Conservation (phyloP, 1,140 invertebrate species). For the Bombus breviceps region DNA sequence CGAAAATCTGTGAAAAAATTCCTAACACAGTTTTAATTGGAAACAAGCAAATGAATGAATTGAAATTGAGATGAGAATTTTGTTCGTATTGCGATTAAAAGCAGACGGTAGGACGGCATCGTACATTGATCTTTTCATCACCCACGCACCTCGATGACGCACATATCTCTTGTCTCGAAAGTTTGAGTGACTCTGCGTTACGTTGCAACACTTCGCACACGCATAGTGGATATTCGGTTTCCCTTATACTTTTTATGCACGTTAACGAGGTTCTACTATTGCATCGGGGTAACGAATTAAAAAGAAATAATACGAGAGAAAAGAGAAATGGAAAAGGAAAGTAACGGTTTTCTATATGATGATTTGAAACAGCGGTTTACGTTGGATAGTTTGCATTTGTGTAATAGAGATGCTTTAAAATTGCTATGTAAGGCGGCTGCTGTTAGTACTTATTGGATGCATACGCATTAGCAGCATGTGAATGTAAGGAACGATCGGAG, state of each 20-base stretch:
- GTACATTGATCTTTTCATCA: conserved; percentile 40
- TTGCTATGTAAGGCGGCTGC: conserved; percentile 9
- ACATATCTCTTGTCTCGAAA: conserved; percentile 41
- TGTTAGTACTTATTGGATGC: neutral
- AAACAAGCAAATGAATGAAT: neutral
- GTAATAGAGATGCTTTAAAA: neutral
- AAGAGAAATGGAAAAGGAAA: neutral
- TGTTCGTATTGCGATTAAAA: neutral
- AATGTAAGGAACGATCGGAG: conserved; percentile 29
- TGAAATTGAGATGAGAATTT: neutral
- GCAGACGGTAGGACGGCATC: neutral
- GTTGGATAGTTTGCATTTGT: neutral
- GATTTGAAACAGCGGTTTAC: neutral
- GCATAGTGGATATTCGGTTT: neutral
- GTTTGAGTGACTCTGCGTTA: conserved; percentile 26
- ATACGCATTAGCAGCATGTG: conserved; percentile 11
- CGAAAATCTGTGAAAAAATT: neutral
- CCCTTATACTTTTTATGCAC: neutral
- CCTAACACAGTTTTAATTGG: neutral
- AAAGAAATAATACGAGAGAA: neutral
- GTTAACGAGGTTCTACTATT: conserved; percentile 11
- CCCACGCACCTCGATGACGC: conserved; percentile 35
- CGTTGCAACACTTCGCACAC: neutral
- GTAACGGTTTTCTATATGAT: neutral
- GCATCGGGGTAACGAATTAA: neutral